A percentile compares a stretch with the other conserved stretches of the same genome.
These are phyloP conservation scores for Carcina quercana DNA, from an alignment of 2,888 invertebrate genomes.

Conservation along the genomic window DNA sequence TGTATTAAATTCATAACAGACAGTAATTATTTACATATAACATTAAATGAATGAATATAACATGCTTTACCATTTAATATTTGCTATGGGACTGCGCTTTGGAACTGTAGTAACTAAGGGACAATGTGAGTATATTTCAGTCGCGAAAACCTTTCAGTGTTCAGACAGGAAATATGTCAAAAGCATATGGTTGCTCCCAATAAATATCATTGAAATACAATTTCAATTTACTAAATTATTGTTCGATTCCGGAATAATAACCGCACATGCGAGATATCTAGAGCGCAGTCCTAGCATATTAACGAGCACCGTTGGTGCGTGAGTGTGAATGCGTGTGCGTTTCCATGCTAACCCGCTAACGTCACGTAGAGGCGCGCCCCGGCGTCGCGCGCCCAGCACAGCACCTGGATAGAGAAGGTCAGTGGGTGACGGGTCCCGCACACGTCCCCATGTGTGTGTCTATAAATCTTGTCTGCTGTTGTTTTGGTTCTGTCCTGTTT, in stretches of 20 bases:
- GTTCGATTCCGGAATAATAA: background rate
- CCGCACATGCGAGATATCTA: background rate
- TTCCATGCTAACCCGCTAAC: slow-evolving; percentile 74
- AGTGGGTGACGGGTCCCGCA: slow-evolving; percentile 28
- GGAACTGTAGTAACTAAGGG: too few relatives aligned
- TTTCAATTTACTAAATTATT: background rate
- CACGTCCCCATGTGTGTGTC: background rate
- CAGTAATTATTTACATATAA: too few relatives aligned
- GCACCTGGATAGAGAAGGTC: slow-evolving; percentile 95
- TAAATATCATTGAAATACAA: background rate
- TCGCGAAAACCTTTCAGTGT: too few relatives aligned
- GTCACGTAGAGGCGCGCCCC: slow-evolving; percentile 68
- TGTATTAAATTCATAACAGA: slow-evolving; percentile 8
- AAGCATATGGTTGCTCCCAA: too few relatives aligned
- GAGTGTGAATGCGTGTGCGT: slow-evolving; percentile 67
- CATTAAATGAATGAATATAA: slow-evolving; percentile 34
- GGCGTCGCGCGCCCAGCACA: slow-evolving; percentile 66
- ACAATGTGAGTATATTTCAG: too few relatives aligned
- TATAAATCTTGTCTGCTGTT: background rate
- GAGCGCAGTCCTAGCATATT: slow-evolving; percentile 5
- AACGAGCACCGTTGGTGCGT: slow-evolving; percentile 34
- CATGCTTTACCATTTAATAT: slow-evolving; percentile 32
- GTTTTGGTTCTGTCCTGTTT: background rate
- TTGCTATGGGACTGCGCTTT: slow-evolving; percentile 14
- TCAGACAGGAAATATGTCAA: too few relatives aligned